These are phyloP conservation scores for Gymnocheta viridis DNA, from an alignment of 2,888 invertebrate genomes.

Conservation along the genomic window DNA sequence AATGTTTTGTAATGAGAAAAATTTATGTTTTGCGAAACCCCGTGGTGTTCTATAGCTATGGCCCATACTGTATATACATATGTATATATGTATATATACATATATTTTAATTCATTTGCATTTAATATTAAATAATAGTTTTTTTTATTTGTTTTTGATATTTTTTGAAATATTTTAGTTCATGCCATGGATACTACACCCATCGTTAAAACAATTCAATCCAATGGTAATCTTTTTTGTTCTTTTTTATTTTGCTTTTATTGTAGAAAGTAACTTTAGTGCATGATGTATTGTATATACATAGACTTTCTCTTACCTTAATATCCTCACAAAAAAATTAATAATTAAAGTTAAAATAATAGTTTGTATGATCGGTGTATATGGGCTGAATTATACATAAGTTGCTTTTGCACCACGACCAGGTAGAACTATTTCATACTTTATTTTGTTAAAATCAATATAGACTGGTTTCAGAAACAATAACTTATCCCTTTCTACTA, in stretches of 20 bases:
- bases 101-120: conserved; percentile 44
- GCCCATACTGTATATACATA: too few relatives aligned
- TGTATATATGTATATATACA: conserved; percentile 6
- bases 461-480: background rate
- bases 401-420: conserved; percentile 17
- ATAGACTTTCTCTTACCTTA: conserved; percentile 2
- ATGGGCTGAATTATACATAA: conserved; percentile 10
- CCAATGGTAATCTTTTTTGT: conserved; percentile 80
- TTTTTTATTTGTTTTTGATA: conserved; percentile 65
- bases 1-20: too few relatives aligned
- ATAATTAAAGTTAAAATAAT: background rate
- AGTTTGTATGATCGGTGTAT: conserved; percentile 8
- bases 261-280: conserved; percentile 40
- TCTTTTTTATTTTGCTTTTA: conserved; percentile 57
- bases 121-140: conserved; percentile 64
- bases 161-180: conserved; percentile 78
- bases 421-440: background rate
- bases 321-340: conserved; percentile 25
- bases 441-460: background rate
- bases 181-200: conserved; percentile 82
- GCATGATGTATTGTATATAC: conserved; percentile 45
- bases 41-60: too few relatives aligned
- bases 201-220: conserved; percentile 82
- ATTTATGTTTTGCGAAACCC: too few relatives aligned
- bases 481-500: conserved; percentile 13